Conservation (phyloP, 2,888 invertebrate genomes). For the Drosophila ustulata region DNA sequence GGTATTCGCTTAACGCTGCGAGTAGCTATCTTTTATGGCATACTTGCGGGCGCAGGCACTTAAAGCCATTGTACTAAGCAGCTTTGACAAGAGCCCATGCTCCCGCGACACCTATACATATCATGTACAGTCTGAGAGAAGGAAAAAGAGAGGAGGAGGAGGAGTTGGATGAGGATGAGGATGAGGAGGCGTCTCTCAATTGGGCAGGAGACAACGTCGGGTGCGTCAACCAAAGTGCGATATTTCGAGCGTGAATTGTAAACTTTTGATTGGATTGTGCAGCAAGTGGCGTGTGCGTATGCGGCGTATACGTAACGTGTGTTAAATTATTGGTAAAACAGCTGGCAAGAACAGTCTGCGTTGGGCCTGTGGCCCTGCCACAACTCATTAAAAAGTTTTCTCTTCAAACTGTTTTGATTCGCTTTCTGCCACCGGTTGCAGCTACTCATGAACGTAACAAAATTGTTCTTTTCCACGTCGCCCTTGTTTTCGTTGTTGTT, state of each 20-base stretch:
- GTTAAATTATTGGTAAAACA: conserved; percentile 68
- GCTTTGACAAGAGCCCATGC: conserved; percentile 54
- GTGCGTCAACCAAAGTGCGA: conserved; percentile 48
- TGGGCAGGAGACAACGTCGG: conserved; percentile 24
- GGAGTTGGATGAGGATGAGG: neutral
- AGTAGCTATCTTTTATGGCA: conserved; percentile 62
- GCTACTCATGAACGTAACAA: conserved; percentile 14
- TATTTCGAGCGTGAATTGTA: conserved; percentile 77
- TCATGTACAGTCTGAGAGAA: conserved; percentile 11
- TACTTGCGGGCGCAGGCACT: conserved; percentile 41
- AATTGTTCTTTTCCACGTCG: conserved; percentile 3
- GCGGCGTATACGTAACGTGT: conserved; percentile 62
- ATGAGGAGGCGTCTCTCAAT: conserved; percentile 5
- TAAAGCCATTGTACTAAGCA: conserved; percentile 63
- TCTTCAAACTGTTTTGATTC: conserved; percentile 67
- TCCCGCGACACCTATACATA: conserved; percentile 27
- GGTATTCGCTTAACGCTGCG: conserved; percentile 40
- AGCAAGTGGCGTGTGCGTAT: conserved; percentile 60
- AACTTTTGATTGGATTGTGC: conserved; percentile 79
- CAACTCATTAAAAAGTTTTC: conserved; percentile 76
- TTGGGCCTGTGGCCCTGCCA: conserved; percentile 29
- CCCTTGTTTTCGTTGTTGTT: too few species aligned
- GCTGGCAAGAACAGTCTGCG: conserved; percentile 18
- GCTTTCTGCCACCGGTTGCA: conserved; percentile 34
- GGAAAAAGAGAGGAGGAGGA: neutral